Evolutionary conservation across 2,888 invertebrate species (phyloP).

Genomic region (Nysson spinosus): DNA sequence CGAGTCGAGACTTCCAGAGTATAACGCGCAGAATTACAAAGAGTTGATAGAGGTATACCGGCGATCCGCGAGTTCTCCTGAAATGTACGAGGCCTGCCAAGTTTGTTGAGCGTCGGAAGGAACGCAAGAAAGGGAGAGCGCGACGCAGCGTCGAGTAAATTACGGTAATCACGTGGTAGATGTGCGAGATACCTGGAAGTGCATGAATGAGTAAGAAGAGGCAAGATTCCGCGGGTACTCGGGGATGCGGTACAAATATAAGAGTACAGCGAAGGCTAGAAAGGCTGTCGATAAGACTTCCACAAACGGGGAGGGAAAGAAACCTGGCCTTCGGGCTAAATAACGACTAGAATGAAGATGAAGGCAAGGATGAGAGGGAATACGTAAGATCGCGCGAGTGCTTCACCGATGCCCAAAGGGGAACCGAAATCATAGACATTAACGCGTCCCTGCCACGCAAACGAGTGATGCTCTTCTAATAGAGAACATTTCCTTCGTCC

Average conservation of each 20-base stretch:
- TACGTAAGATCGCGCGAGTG: conserved; percentile 26
- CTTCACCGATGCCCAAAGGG: conserved; percentile 23
- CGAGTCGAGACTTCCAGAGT: neutral
- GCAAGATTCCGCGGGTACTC: conserved; percentile 21
- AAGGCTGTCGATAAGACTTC: conserved; percentile 26
- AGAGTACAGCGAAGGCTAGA: conserved; percentile 6
- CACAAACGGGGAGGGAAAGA: conserved; percentile 28
- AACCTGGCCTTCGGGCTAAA: conserved; percentile 27
- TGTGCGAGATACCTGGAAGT: conserved; percentile 43
- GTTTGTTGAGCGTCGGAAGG: conserved; percentile 6
- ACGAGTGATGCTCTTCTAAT: conserved; percentile 58
- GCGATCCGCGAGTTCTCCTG: neutral
- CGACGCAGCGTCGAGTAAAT: conserved; percentile 48
- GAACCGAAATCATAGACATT: conserved; percentile 57
- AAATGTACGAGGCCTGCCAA: conserved; percentile 1
- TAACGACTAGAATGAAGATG: conserved; percentile 2
- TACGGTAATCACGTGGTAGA: conserved; percentile 50
- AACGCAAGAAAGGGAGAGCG: conserved; percentile 13
- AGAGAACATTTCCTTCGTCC: conserved; percentile 58
- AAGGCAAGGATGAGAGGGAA: conserved; percentile 3
- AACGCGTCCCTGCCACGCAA: conserved; percentile 56
- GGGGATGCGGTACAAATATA: neutral
- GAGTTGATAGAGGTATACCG: neutral
- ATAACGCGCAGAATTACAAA: neutral
- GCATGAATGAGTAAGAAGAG: conserved; percentile 27